Percentiles rank a stretch among this genome's conserved stretches.
phyloP scores from a whole-genome alignment of 1,140 invertebrate genomes.

The Drosophila mauritiana region DNA sequence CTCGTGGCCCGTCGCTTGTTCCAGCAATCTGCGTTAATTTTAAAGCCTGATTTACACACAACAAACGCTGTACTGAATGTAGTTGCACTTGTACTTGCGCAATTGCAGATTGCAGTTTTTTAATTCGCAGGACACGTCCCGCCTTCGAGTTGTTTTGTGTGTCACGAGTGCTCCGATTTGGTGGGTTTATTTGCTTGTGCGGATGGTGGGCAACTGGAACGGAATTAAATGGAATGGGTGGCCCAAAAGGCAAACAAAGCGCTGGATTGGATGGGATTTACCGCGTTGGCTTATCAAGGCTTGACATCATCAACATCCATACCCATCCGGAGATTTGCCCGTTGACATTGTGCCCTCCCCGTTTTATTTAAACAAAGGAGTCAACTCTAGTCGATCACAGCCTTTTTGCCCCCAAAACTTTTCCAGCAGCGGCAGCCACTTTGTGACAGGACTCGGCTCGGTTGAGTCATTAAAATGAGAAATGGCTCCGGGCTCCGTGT shows the following conservation, averaged over 20 bases:
- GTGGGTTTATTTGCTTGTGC: constrained; percentile 15
- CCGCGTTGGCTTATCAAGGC: constrained; percentile 28
- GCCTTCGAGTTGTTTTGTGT: constrained; percentile 40
- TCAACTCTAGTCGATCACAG: constrained; percentile 10
- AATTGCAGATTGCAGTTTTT: constrained; percentile 6
- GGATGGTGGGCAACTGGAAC: not conserved
- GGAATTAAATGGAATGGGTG: not conserved
- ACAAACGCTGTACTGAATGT: constrained; percentile 20
- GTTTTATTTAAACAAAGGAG: constrained; percentile 2
- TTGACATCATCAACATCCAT: constrained; percentile 37
- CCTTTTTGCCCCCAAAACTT: not conserved
- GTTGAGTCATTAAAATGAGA: constrained; percentile 82
- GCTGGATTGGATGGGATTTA: constrained; percentile 33
- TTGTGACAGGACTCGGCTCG: constrained; percentile 50
- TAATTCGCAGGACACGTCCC: constrained; percentile 26
- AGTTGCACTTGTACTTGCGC: constrained; percentile 18
- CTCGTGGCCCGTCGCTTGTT: constrained; percentile 79
- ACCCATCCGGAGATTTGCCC: constrained; percentile 21
- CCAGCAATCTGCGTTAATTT: constrained; percentile 82
- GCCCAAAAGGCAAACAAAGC: constrained; percentile 27
- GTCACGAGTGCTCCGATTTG: constrained; percentile 37
- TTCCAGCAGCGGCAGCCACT: constrained; percentile 35
- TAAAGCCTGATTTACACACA: constrained; percentile 81
- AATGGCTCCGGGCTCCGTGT: constrained; percentile 71
- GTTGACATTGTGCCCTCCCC: constrained; percentile 18